Percentiles rank a stretch among this genome's conserved stretches.
These are phyloP conservation scores for Trinorchestia longiramus DNA, from an alignment of 1,140 invertebrate genomes.

Conservation along the genomic window DNA sequence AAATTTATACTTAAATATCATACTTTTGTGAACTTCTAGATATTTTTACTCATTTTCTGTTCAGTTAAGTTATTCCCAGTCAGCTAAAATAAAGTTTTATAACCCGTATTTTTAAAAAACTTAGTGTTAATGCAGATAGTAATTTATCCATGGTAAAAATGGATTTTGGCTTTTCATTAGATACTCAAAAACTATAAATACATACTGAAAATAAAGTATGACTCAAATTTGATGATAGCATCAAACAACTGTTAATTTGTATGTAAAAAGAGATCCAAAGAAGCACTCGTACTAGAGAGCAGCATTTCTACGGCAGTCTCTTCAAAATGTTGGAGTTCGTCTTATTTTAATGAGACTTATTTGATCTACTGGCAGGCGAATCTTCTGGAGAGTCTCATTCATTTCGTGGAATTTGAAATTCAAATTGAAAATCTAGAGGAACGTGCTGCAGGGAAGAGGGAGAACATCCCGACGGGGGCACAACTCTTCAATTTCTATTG, in stretches of 20 bases:
- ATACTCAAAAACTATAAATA: too few species aligned
- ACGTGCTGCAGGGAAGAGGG: not conserved
- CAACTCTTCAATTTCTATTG: not conserved
- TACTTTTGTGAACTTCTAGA: too few species aligned
- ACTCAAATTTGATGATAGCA: not conserved
- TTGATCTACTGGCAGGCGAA: constrained; percentile 2
- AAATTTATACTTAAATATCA: too few species aligned
- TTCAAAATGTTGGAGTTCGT: not conserved
- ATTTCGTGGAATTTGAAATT: constrained; percentile 6
- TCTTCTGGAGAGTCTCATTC: not conserved
- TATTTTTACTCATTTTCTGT: too few species aligned
- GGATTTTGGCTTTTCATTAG: too few species aligned
- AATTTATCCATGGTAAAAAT: too few species aligned
- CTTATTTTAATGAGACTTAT: constrained; percentile 12
- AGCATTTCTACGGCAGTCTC: not conserved
- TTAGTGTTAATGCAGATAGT: too few species aligned
- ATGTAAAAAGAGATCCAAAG: not conserved
- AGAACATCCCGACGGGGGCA: not conserved
- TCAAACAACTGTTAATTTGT: not conserved
- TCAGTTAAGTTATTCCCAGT: too few species aligned
- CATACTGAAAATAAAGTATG: not conserved
- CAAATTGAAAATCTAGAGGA: constrained; percentile 24
- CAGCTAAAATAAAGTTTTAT: too few species aligned
- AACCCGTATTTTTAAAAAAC: too few species aligned
- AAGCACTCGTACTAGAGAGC: not conserved